Evolutionary conservation across 2,797 vertebrate genomes (phyloP), one percentile per base, ranked within the genome.

Genomic region (Aeoliscus strigatus): DNA sequence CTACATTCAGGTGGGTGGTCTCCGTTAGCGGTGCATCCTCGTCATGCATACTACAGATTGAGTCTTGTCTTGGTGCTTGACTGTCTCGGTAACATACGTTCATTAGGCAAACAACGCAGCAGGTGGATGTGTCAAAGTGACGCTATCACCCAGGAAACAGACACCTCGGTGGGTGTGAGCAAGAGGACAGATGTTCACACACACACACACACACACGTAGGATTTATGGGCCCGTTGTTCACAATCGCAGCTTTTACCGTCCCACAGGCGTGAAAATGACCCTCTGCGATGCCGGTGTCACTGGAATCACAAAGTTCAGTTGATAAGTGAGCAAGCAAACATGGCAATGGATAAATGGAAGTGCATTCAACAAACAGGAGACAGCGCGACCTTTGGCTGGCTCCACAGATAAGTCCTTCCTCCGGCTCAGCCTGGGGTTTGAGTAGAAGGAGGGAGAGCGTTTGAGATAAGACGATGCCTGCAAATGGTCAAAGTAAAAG

Each of bases 361-460:
- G 42, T 14, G 18, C 42, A 61, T 69, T 57, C 56, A 51, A 59
- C 58, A 74, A 73, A 70, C 49, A 60, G n/a, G n/a, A n/a, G n/a
- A n/a, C n/a, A n/a, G n/a, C n/a, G 15, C 43, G 39, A 84, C 79
- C 82, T 82, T 86, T 79, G 75, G 44, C 79, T 80, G 75, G 45
- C 24, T 14, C 44, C 29, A 13, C 9, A 72, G 70, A 82, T 75
- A 81, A 78, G 66, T 32, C 28, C 14, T 16, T 5, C n/a, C n/a
- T n/a, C n/a, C n/a, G n/a, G n/a, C n/a, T n/a, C n/a, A n/a, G n/a
- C n/a, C n/a, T n/a, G 5, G 15, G 32, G 39, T 51, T 43, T 49
- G 34, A 27, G 33, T 9, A 12, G 41, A 39, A 11, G 54, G 40
- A 26, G 39, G 29, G 27, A 36, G 28, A 35, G n/a, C n/a, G n/a